Evolutionary conservation across 1,140 invertebrate species (phyloP).

Genomic region (Drosophila ficusphila): DNA sequence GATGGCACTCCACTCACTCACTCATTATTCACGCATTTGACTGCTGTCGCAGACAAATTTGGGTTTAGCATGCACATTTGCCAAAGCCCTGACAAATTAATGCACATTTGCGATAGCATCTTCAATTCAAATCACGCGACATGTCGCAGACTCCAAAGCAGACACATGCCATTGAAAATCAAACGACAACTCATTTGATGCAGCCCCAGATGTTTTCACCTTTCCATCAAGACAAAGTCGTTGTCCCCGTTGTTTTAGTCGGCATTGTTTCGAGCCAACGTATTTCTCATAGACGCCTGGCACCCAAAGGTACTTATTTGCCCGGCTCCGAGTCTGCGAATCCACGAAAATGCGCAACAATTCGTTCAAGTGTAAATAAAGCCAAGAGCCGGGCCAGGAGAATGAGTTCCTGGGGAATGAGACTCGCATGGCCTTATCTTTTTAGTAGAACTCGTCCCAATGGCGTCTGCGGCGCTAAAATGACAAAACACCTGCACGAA

Average conservation of each 20-base stretch:
- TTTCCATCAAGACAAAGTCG: not conserved
- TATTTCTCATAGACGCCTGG: conserved; percentile 2
- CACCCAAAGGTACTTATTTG: conserved; percentile 62
- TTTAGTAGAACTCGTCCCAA: conserved; percentile 16
- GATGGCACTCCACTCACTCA: conserved; percentile 2
- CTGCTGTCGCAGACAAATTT: conserved; percentile 56
- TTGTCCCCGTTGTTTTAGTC: conserved; percentile 6
- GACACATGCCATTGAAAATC: conserved; percentile 67
- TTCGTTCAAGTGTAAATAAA: conserved; percentile 82
- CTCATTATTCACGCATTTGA: conserved; percentile 69
- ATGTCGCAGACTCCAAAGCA: conserved; percentile 50
- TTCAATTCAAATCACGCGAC: conserved; percentile 77
- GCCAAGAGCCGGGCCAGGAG: conserved; percentile 16
- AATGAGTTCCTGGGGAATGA: conserved; percentile 1
- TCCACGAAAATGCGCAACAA: conserved; percentile 78
- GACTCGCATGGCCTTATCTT: conserved; percentile 2
- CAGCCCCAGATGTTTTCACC: conserved; percentile 36
- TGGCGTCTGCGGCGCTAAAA: conserved; percentile 63
- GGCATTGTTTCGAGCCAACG: conserved; percentile 20
- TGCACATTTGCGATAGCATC: conserved; percentile 70
- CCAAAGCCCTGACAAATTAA: conserved; percentile 69
- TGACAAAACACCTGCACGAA: conserved; percentile 75
- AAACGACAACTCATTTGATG: conserved; percentile 63
- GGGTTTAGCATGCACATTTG: conserved; percentile 51
- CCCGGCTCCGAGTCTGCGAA: conserved; percentile 4